A percentile compares a stretch with the other conserved stretches of the same genome.
Evolutionary conservation across 2,113 vertebrate genomes (phyloP).

Genomic region (Zosterops pallidus): DNA sequence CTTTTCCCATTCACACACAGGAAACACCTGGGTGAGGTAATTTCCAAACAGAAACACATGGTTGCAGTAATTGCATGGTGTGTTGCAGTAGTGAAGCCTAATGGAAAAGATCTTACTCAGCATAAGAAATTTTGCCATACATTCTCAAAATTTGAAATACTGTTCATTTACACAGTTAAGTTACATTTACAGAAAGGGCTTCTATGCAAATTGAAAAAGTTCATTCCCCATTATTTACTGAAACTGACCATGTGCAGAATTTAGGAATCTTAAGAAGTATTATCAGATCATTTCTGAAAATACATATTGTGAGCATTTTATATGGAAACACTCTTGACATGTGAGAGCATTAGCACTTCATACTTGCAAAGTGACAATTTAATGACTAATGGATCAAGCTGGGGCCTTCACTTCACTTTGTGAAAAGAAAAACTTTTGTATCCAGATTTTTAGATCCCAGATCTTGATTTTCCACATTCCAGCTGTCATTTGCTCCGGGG

Average conservation of each 20-base stretch:
- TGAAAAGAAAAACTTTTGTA: neutral
- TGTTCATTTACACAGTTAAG: neutral
- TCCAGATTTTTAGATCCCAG: constrained; percentile 6
- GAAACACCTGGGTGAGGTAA: neutral
- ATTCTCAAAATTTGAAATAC: neutral
- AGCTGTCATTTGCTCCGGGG: neutral
- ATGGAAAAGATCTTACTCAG: neutral
- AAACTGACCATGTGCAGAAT: neutral
- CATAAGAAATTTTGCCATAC: neutral
- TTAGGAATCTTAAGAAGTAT: neutral
- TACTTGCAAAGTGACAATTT: neutral
- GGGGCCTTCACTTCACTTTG: neutral
- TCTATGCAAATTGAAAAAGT: neutral
- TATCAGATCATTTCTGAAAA: neutral
- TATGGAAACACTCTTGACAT: neutral
- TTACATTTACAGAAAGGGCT: neutral
- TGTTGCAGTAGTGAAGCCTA: neutral
- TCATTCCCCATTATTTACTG: neutral
- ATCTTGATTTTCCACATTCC: neutral
- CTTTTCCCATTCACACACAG: neutral
- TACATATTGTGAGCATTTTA: neutral
- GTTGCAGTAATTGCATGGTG: too few species aligned
- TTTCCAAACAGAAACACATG: neutral
- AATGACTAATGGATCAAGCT: neutral
- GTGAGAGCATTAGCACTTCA: neutral